Conservation (phyloP, 2,113 vertebrate genomes). For the Amazona guildingii region DNA sequence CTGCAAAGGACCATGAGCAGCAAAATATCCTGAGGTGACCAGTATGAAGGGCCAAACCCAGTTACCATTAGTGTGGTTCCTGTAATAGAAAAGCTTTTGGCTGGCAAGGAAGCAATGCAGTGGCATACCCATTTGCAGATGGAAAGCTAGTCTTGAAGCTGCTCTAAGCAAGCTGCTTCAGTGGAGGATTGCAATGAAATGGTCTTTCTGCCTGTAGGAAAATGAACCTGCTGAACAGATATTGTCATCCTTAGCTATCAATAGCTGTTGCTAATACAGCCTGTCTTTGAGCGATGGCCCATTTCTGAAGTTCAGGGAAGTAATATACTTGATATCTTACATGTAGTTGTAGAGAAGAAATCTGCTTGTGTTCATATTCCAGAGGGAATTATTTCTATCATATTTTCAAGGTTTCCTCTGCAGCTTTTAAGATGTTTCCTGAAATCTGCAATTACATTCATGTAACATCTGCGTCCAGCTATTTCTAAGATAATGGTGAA, state of each 20-base stretch:
- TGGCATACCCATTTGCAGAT: neutral
- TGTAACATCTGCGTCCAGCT: neutral
- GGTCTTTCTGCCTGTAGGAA: neutral
- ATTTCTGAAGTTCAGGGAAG: neutral
- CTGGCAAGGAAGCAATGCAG: neutral
- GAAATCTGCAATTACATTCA: neutral
- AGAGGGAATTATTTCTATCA: neutral
- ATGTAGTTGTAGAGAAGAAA: neutral
- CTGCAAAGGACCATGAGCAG: neutral
- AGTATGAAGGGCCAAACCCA: neutral
- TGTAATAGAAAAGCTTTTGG: neutral
- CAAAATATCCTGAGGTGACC: neutral
- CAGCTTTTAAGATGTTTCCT: neutral
- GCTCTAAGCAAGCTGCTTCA: neutral
- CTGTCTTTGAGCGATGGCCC: neutral
- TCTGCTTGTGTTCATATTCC: neutral
- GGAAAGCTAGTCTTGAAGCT: neutral
- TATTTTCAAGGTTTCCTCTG: neutral
- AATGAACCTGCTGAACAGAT: neutral
- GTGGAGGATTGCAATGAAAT: neutral
- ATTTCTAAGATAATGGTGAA: neutral
- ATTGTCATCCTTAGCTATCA: neutral
- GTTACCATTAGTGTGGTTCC: too few species aligned
- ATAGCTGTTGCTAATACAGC: neutral
- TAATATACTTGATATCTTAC: neutral